Evolutionary conservation across 2,113 vertebrate species (phyloP), one percentile per base, ranked within the genome.

Genomic region (Phalacrocorax brasilianus): DNA sequence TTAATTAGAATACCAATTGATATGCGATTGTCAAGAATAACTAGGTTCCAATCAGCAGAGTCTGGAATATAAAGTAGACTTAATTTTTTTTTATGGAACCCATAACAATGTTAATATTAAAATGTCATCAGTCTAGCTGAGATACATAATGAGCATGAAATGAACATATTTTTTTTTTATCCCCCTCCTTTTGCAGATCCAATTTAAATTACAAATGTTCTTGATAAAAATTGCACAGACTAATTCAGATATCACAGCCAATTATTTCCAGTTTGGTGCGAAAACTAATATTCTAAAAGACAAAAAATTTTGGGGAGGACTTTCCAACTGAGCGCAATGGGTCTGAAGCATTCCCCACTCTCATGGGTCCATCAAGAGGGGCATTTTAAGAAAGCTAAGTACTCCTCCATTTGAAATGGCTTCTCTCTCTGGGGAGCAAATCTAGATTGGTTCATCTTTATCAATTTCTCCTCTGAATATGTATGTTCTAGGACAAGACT

Each of bases 161-260:
- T 94, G 92, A 97, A 96, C 91, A 88, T 40, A 4, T 33, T 45
- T 82, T 81, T 70, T 84, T 90, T 84, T 88, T 18, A 61, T 58
- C 45, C 23, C 30, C 9, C 30, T 88, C 42, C 67, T 84, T 96
- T 93, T 83, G 59, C 77, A 91, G 85, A 95, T 89, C 59, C 86
- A 95, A 97, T 97, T 97, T 97, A 97, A 97, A 97, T 97, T 96
- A 96, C 96, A 97, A 97, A 97, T 95, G 70, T 28, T 95, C 92
- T 21, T 72, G 94, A 93, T 96, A 97, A 95, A 97, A 95, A 88
- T 76, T 92, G 91, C 66, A 79, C 71, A 81, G 92, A 75, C 78
- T 95, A 97, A 95, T 95, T 96, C 7, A n/a, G 62, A 55, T 95
- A 93, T 96, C 95, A 88, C 81, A 89, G 80, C 35, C 70, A 84